Evolutionary conservation across 2,113 vertebrate genomes (phyloP).

Genomic region (Dunckerocampus dactyliophorus): DNA sequence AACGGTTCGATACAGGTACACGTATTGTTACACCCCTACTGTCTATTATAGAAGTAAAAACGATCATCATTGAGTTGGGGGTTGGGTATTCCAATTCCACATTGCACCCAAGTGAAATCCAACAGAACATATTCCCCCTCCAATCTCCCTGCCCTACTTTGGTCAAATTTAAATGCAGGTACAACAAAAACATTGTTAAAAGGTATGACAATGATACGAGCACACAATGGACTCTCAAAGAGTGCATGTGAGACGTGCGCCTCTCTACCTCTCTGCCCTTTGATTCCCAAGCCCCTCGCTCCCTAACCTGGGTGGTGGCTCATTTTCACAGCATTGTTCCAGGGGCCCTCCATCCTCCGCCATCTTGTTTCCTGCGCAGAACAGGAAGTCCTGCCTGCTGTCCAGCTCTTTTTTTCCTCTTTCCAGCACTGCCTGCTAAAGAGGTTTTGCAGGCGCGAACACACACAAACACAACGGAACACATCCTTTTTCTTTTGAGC

Average conservation of each 20-base stretch:
- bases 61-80: too few relatives aligned
- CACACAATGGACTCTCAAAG: constrained; percentile 1
- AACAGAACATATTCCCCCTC: not conserved
- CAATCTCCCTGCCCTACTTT: not conserved
- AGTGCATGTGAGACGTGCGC: constrained; percentile 32
- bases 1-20: too few relatives aligned
- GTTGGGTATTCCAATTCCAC: too few relatives aligned
- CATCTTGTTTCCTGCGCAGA: constrained; percentile 68
- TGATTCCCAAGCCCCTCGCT: constrained; percentile 47
- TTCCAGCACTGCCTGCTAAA: constrained; percentile 56
- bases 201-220: not conserved
- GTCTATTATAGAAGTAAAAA: too few relatives aligned
- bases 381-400: constrained; percentile 67
- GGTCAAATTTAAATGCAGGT: not conserved
- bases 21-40: too few relatives aligned
- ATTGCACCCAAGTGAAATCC: not conserved
- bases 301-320: constrained; percentile 67
- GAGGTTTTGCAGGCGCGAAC: constrained; percentile 24
- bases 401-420: constrained; percentile 21
- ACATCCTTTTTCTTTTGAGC: constrained; percentile 52
- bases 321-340: constrained; percentile 75
- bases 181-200: not conserved
- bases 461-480: constrained; percentile 32
- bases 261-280: constrained; percentile 28
- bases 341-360: constrained; percentile 37